Percentiles rank a stretch among this genome's conserved stretches.
Conservation (phyloP, 1,140 invertebrate species). For the Caligus rogercresseyi region DNA sequence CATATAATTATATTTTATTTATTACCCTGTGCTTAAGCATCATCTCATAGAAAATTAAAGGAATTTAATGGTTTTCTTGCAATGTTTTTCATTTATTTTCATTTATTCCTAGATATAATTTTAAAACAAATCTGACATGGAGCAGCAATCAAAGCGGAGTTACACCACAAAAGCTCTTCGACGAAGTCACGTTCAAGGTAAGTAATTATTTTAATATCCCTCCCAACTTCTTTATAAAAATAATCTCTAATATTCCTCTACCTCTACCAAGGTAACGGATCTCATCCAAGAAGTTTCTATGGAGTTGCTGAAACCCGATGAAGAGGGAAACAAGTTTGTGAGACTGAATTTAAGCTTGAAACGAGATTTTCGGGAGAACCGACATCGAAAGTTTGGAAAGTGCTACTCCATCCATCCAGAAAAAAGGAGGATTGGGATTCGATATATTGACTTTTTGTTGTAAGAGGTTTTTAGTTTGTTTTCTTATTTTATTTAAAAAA, state of each 20-base stretch:
- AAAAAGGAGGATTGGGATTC: neutral
- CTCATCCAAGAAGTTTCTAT: neutral
- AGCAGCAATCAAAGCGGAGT: constrained; percentile 10
- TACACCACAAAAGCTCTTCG: constrained; percentile 2
- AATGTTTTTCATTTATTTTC: neutral
- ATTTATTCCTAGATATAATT: constrained; percentile 1
- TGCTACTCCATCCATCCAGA: constrained; percentile 7
- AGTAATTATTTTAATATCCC: too few species aligned
- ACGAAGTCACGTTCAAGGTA: constrained; percentile 7
- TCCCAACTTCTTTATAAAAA: neutral
- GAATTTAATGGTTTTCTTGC: neutral
- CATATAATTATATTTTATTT: too few species aligned
- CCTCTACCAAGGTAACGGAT: neutral
- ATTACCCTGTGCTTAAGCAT: too few species aligned
- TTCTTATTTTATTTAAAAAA: too few species aligned
- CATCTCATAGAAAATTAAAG: too few species aligned
- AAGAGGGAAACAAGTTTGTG: neutral
- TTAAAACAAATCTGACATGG: constrained; percentile 4
- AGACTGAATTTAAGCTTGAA: neutral
- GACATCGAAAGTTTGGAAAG: constrained; percentile 11
- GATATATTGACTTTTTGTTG: constrained; percentile 2
- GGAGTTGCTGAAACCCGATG: neutral
- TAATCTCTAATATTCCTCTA: neutral
- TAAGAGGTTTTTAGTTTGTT: too few species aligned
- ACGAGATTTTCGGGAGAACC: neutral